These are phyloP conservation scores for Cotesia vestalis DNA, from an alignment of 1,140 invertebrate species.

Conservation along the genomic window DNA sequence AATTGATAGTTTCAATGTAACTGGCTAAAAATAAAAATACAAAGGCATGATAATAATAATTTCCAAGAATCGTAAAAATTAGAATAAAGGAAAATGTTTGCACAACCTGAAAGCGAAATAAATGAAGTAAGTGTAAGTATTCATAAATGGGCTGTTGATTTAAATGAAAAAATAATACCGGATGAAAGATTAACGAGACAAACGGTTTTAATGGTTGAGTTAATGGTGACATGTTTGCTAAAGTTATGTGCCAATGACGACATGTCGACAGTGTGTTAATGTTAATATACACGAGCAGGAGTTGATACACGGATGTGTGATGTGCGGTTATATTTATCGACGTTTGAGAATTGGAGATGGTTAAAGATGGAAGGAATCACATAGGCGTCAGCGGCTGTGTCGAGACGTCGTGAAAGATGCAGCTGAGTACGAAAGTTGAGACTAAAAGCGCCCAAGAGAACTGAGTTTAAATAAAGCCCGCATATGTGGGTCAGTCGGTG, in stretches of 20 bases:
- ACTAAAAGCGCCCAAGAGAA: constrained; percentile 61
- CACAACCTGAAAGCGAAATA: neutral
- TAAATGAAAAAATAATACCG: too few relatives aligned
- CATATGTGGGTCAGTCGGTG: constrained; percentile 65
- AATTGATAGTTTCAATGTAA: too few relatives aligned
- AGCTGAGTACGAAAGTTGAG: constrained; percentile 51
- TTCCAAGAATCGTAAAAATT: too few relatives aligned
- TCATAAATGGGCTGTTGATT: too few relatives aligned
- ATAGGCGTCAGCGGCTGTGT: neutral
- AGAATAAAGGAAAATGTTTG: neutral
- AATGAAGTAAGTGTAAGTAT: too few relatives aligned
- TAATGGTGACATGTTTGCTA: too few relatives aligned
- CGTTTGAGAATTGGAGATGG: constrained; percentile 36
- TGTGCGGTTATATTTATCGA: constrained; percentile 24
- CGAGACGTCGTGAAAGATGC: constrained; percentile 11
- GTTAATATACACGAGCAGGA: too few relatives aligned
- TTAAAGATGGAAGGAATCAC: constrained; percentile 29
- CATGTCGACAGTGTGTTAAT: constrained; percentile 22
- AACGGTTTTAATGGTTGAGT: too few relatives aligned
- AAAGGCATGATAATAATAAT: too few relatives aligned
- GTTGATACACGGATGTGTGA: constrained; percentile 7
- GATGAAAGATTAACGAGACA: too few relatives aligned
- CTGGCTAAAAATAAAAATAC: too few relatives aligned
- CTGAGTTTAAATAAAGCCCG: constrained; percentile 65
- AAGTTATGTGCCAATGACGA: constrained; percentile 11